Percentiles rank a stretch among this genome's conserved stretches.
Evolutionary conservation across 2,113 vertebrate genomes (phyloP).

Genomic region (Oryzias woworae): DNA sequence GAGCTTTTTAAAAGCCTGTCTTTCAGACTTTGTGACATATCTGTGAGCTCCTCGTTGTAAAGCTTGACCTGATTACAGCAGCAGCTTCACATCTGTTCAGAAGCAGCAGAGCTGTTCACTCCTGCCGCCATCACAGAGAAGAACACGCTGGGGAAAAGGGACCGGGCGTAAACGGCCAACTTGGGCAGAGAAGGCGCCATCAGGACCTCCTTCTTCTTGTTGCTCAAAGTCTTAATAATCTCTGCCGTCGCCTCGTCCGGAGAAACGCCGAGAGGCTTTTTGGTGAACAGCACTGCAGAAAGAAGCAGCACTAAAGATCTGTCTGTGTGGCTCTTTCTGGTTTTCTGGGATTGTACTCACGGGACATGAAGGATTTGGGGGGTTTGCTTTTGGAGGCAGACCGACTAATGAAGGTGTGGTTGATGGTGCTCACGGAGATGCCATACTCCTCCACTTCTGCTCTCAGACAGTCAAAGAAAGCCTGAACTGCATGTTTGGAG

Average conservation of each 20-base stretch:
- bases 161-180: slow-evolving; percentile 83
- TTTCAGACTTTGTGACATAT: background rate
- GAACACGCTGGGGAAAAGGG: slow-evolving; percentile 88
- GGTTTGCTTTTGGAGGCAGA: slow-evolving; percentile 16
- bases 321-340: background rate
- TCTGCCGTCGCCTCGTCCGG: slow-evolving; percentile 83
- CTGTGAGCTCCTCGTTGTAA: no score
- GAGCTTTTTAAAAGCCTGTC: rapidly evolving
- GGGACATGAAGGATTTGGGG: slow-evolving; percentile 50
- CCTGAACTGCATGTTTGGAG: slow-evolving; percentile 91
- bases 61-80: background rate
- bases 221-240: slow-evolving; percentile 82
- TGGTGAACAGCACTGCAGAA: slow-evolving; percentile 82
- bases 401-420: slow-evolving; percentile 86
- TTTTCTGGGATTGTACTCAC: slow-evolving; percentile 45
- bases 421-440: slow-evolving; percentile 89
- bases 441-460: slow-evolving; percentile 91
- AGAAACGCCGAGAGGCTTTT: slow-evolving; percentile 79
- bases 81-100: slow-evolving; percentile 59
- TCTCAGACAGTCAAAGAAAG: slow-evolving; percentile 93
- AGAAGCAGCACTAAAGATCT: background rate
- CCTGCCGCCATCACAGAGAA: slow-evolving; percentile 90
- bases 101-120: slow-evolving; percentile 77
- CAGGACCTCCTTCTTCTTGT: slow-evolving; percentile 87
- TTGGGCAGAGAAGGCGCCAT: slow-evolving; percentile 88